Evolutionary conservation across 2,113 vertebrate species (phyloP).

Genomic region (Corapipo altera): DNA sequence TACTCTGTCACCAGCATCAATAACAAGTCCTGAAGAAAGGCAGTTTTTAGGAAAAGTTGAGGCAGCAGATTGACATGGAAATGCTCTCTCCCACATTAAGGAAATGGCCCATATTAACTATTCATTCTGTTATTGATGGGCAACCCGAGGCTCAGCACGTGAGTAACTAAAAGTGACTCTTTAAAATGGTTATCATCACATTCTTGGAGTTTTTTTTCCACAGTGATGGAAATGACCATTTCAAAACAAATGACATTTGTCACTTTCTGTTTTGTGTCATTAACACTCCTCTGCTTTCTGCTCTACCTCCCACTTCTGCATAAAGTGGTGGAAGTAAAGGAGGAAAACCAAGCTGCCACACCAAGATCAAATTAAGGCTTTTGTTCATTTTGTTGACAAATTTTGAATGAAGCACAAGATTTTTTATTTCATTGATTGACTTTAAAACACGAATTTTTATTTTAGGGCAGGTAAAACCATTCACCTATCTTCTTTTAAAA

Average conservation of each 20-base stretch:
- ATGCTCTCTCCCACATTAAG: accelerated
- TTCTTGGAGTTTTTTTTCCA: accelerated
- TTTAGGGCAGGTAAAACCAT: background rate
- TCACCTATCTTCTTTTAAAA: background rate
- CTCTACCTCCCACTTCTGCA: background rate
- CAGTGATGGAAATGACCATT: accelerated
- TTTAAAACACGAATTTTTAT: background rate
- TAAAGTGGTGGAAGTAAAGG: background rate
- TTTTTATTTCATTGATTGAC: background rate
- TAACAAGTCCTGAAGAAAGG: background rate
- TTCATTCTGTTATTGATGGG: background rate
- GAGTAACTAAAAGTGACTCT: background rate
- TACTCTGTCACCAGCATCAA: background rate
- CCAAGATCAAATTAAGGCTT: background rate
- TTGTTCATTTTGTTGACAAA: background rate
- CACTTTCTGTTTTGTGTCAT: background rate
- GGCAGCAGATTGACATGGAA: background rate
- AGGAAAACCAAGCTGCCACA: background rate
- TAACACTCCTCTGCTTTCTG: background rate
- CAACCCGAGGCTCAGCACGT: accelerated
- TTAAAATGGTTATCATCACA: background rate
- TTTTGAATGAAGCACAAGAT: background rate
- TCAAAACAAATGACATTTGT: background rate
- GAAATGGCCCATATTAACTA: accelerated
- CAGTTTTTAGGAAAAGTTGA: background rate